These are phyloP conservation scores for Ceyx margarethae DNA, from an alignment of 2,113 vertebrate species.

Conservation along the genomic window DNA sequence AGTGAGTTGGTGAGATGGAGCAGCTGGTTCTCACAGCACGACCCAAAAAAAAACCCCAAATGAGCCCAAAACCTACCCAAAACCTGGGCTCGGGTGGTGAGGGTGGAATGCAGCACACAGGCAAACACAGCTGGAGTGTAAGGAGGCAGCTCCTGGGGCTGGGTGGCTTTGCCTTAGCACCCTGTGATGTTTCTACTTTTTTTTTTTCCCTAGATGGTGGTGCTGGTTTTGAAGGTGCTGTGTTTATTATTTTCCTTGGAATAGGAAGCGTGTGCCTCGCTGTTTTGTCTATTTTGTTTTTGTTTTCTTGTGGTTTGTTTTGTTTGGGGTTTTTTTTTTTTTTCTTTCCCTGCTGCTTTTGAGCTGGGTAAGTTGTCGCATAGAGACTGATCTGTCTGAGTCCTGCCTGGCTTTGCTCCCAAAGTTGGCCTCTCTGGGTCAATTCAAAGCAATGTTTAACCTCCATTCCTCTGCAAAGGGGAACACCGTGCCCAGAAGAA, in stretches of 20 bases:
- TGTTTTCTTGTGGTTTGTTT: background rate
- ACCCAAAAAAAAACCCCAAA: background rate
- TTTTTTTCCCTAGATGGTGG: too few species aligned
- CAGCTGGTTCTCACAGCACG: conserved; percentile 31
- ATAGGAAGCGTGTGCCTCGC: background rate
- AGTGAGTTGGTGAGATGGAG: background rate
- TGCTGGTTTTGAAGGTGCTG: background rate
- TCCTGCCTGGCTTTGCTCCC: background rate
- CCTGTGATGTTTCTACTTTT: fast-evolving
- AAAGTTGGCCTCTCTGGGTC: background rate
- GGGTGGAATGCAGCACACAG: background rate
- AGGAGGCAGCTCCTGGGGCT: background rate
- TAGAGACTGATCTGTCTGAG: background rate
- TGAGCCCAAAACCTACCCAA: background rate
- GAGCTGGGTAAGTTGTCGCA: background rate
- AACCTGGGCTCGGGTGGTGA: background rate
- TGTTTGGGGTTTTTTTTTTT: background rate
- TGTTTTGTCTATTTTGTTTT: background rate
- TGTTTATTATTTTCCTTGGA: background rate
- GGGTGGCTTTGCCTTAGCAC: background rate
- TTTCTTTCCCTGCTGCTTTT: background rate
- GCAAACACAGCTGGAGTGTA: conserved; percentile 33
- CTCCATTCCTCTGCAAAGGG: background rate
- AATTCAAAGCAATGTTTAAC: background rate
- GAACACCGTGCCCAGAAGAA: background rate